Conservation (phyloP, 2,113 vertebrate species). For the Scalopus aquaticus region DNA sequence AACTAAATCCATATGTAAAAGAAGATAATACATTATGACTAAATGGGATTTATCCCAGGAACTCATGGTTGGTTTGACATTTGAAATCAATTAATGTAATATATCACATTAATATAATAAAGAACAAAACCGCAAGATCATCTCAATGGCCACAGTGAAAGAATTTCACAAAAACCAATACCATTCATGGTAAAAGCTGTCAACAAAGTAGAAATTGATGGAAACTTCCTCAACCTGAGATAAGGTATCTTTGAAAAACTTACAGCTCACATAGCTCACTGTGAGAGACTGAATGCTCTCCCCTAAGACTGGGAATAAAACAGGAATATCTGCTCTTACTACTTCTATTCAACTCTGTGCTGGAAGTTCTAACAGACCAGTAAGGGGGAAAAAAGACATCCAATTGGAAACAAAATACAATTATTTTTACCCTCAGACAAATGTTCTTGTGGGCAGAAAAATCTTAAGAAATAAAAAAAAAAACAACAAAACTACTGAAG, state of each 20-base stretch:
- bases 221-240: background rate
- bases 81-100: conserved; percentile 24
- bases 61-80: conserved; percentile 47
- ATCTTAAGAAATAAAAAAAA: background rate
- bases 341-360: background rate
- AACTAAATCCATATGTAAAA: background rate
- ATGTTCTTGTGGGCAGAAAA: background rate
- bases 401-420: background rate
- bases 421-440: background rate
- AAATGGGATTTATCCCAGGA: background rate
- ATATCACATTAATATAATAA: background rate
- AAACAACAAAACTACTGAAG: background rate
- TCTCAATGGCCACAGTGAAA: background rate
- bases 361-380: background rate
- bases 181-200: background rate
- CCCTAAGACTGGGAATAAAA: background rate
- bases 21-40: background rate
- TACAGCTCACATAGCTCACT: background rate
- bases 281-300: background rate
- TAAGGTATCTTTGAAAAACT: background rate
- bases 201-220: background rate
- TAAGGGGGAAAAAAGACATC: background rate
- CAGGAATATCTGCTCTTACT: background rate
- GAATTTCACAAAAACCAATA: background rate
- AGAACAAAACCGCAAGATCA: background rate